Evolutionary conservation across 2,113 vertebrate genomes (phyloP).

Genomic region (Larimichthys crocea): DNA sequence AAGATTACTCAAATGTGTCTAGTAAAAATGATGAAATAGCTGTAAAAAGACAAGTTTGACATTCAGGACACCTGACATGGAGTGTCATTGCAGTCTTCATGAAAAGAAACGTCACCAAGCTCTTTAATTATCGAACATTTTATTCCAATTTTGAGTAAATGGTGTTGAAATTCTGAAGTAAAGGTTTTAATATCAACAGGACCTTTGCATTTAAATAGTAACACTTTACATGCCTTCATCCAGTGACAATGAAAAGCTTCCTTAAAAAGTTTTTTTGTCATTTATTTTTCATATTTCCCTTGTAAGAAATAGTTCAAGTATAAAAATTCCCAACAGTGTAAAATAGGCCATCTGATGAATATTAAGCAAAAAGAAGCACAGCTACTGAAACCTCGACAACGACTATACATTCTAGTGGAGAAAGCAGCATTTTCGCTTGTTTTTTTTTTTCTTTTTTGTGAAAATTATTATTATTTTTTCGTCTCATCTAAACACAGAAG

Average conservation of each 20-base stretch:
- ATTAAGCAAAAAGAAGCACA: slow-evolving; percentile 94
- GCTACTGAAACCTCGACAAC: slow-evolving; percentile 92
- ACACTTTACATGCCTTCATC: slow-evolving; percentile 93
- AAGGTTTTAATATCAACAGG: slow-evolving; percentile 92
- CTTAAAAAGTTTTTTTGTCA: slow-evolving; percentile 87
- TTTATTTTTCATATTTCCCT: slow-evolving; percentile 94
- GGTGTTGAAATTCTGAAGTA: slow-evolving; percentile 93
- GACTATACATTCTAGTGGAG: slow-evolving; percentile 88
- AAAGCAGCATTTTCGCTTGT: slow-evolving; percentile 92
- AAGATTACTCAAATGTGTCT: not conserved
- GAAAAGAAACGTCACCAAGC: slow-evolving; percentile 50
- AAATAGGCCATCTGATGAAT: slow-evolving; percentile 95
- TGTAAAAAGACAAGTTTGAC: not conserved
- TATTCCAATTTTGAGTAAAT: slow-evolving; percentile 96
- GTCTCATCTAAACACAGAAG: slow-evolving; percentile 85
- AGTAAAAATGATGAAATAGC: not conserved
- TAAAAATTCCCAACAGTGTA: slow-evolving; percentile 99
- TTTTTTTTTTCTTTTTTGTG: slow-evolving; percentile 43
- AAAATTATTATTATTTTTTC: slow-evolving; percentile 54
- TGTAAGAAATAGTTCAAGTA: slow-evolving; percentile 99
- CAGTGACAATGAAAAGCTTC: slow-evolving; percentile 95
- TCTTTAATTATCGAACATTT: slow-evolving; percentile 85
- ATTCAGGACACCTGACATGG: not conserved
- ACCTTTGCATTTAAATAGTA: slow-evolving; percentile 93
- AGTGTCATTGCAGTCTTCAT: not conserved